phyloP scores from a whole-genome alignment of 2,113 vertebrate genomes.

The Lota lota region DNA sequence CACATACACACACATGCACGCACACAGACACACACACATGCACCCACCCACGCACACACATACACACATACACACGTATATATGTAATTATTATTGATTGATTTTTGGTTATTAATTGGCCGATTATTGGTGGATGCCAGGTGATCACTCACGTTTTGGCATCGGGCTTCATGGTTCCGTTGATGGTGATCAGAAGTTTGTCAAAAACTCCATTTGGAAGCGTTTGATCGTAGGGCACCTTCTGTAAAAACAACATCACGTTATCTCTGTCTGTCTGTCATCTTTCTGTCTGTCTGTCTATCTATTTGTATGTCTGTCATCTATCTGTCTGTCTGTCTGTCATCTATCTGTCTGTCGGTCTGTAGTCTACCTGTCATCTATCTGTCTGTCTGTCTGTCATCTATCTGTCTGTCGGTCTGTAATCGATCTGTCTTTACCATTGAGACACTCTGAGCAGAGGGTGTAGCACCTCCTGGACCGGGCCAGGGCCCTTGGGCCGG shows the following conservation, averaged over 20 bases:
- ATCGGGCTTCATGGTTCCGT: constrained; percentile 33
- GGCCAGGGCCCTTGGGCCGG: not conserved
- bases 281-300: not conserved
- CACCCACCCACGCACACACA: not conserved
- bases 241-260: constrained; percentile 22
- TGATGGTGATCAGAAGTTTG: constrained; percentile 46
- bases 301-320: not conserved
- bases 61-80: not conserved
- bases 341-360: not conserved
- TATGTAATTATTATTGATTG: no score
- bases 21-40: not conserved
- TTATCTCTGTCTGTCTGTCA: not conserved
- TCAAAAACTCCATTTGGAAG: constrained; percentile 38
- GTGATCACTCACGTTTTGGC: constrained; percentile 28
- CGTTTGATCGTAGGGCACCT: constrained; percentile 33
- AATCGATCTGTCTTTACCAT: not conserved
- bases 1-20: not conserved
- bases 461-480: constrained; percentile 18
- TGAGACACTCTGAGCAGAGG: not conserved
- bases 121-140: not conserved
- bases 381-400: not conserved
- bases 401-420: not conserved
- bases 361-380: not conserved
- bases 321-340: not conserved
- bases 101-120: not conserved